Evolutionary conservation across 2,797 vertebrate species (phyloP), one percentile per base, ranked within the genome.

Genomic region (Brotula barbata): DNA sequence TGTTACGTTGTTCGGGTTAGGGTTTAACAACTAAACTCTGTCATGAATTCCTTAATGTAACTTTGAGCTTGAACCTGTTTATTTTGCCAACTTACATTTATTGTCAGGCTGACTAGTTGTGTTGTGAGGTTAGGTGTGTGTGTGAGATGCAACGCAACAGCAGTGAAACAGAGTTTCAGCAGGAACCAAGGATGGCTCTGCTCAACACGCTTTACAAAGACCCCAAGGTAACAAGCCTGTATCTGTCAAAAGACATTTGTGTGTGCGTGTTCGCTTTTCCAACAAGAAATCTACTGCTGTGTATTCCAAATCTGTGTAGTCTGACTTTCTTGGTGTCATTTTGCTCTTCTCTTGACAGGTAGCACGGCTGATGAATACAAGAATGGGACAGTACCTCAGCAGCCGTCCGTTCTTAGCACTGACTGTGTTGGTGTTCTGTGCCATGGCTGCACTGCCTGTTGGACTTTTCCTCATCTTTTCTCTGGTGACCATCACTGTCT

Each of bases 381-480:
- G 58, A 13, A 0, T 64, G 0, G 81, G 84, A 0, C 79, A 25
- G 59, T 84, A 88, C 69, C 67, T 89, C 42, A 67, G 66, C 58
- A 50, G 50, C 33, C 83, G 77, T 34, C 85, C 87, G 1, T 42
- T 77, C 63, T 2, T 80, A 0, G 83, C 83, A 6, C 67, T 84
- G 17, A 8, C 78, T 0, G 40, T 58, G 40, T 1, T 89, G 41
- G 5, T 87, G 45, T 88, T 89, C 47, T n/a, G 53, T 2, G 37
- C 17, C 54, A 64, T 78, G 72, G 68, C 82, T 15, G 68, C 58
- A 0, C 16, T 88, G 10, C 87, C 87, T 5, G 59, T 84, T 2
- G 87, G 80, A 6, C n/a, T 89, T 7, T 89, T 89, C 75, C 48
- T 87, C 23, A 23, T 41, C 7, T 89, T 87, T 41, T 77, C 84